Percentiles rank a stretch among this genome's conserved stretches.
These are phyloP conservation scores for Bujurquina vittata DNA, from an alignment of 2,113 vertebrate species.

Conservation along the genomic window DNA sequence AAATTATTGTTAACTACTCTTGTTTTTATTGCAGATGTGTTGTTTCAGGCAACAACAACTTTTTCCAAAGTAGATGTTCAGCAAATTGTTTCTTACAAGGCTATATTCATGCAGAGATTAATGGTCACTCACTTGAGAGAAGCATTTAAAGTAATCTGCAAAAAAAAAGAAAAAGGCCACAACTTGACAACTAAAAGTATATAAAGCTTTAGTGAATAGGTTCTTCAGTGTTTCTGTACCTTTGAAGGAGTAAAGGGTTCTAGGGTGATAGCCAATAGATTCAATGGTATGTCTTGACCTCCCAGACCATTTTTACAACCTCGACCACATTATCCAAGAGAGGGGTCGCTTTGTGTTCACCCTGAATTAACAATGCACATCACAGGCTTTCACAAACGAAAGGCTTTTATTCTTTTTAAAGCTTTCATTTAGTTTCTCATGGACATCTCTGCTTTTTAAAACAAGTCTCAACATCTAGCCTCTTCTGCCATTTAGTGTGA, in stretches of 20 bases:
- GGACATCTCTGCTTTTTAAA: not conserved
- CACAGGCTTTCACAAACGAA: slow-evolving; percentile 49
- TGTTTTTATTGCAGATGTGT: slow-evolving; percentile 19
- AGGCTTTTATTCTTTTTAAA: slow-evolving; percentile 30
- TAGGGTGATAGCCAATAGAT: slow-evolving; percentile 70
- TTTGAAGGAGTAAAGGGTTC: slow-evolving; percentile 62
- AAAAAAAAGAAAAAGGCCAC: slow-evolving; percentile 8
- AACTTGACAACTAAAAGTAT: slow-evolving; percentile 27
- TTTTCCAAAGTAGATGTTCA: not conserved
- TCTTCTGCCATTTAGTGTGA: not conserved
- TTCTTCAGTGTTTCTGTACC: slow-evolving; percentile 59
- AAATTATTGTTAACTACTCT: not conserved
- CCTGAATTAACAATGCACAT: slow-evolving; percentile 56
- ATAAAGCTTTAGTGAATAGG: slow-evolving; percentile 51
- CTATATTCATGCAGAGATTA: slow-evolving; percentile 26
- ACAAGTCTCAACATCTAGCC: not conserved
- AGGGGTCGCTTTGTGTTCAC: slow-evolving; percentile 62
- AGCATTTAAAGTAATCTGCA: slow-evolving; percentile 36
- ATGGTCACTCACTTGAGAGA: slow-evolving; percentile 48
- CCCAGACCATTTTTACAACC: slow-evolving; percentile 70
- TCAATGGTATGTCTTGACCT: slow-evolving; percentile 76
- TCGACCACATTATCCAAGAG: slow-evolving; percentile 53
- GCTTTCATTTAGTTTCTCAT: slow-evolving; percentile 12
- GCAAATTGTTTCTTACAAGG: not conserved
- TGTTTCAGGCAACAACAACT: slow-evolving; percentile 11